A percentile compares a stretch with the other conserved stretches of the same genome.
phyloP scores from a whole-genome alignment of 1,140 invertebrate species.

The Dreissena polymorpha region DNA sequence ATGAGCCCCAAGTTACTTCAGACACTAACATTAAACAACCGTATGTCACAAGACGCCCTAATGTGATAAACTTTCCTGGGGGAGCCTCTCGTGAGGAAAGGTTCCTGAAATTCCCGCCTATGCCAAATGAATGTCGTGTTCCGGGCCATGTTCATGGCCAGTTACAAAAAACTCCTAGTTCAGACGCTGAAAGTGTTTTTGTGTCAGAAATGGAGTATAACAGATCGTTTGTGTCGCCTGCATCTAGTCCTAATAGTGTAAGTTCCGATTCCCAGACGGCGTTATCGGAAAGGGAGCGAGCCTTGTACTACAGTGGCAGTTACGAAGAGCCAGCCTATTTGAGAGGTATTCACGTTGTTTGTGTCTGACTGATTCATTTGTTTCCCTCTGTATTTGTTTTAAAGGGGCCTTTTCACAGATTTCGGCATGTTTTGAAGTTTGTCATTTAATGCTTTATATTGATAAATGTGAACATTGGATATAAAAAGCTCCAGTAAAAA shows the following conservation, averaged over 20 bases:
- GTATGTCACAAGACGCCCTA: conserved; percentile 38
- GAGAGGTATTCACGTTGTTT: conserved; percentile 21
- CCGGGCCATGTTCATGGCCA: conserved; percentile 43
- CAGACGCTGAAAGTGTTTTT: conserved; percentile 36
- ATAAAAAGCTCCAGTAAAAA: too few species aligned
- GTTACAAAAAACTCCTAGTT: conserved; percentile 27
- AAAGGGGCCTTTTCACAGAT: too few species aligned
- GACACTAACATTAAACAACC: background rate
- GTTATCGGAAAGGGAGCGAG: conserved; percentile 10
- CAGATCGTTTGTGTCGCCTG: conserved; percentile 39
- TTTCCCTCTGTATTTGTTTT: too few species aligned
- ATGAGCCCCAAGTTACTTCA: background rate
- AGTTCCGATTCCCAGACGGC: conserved; percentile 47
- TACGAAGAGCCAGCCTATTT: conserved; percentile 48
- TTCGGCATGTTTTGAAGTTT: too few species aligned
- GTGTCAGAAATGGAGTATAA: conserved; percentile 41
- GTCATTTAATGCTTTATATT: too few species aligned
- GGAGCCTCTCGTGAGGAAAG: conserved; percentile 34
- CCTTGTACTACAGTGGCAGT: conserved; percentile 33
- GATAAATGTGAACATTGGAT: too few species aligned
- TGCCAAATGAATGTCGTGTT: conserved; percentile 51
- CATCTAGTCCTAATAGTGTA: conserved; percentile 51
- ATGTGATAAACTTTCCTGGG: conserved; percentile 53
- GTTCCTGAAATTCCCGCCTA: conserved; percentile 48
- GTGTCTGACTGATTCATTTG: too few species aligned